These are phyloP conservation scores for Botrylloides violaceus DNA, from an alignment of 23 tunicate species.

Conservation along the genomic window DNA sequence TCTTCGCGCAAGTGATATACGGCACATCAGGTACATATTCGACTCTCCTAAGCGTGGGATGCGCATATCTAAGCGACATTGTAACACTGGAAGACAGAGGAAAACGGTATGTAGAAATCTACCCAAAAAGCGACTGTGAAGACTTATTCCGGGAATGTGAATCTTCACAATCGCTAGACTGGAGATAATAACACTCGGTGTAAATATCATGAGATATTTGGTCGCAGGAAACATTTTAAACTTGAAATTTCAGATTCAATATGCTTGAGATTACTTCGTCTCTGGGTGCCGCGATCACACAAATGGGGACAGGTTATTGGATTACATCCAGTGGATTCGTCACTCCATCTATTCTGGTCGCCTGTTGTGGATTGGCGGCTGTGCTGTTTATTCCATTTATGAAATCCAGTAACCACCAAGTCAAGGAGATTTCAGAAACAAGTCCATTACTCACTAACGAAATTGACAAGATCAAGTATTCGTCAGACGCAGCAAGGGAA, in stretches of 20 bases:
- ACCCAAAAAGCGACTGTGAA: no score
- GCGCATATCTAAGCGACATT: conserved; percentile 53
- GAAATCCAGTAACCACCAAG: not conserved
- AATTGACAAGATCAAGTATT: not conserved
- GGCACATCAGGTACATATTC: conserved; percentile 49
- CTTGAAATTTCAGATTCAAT: conserved; percentile 35
- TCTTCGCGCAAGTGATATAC: conserved; percentile 23
- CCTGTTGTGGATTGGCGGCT: not conserved
- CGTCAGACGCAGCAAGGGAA: not conserved
- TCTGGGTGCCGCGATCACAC: conserved; percentile 51
- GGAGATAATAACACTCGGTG: no score
- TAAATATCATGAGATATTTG: no score
- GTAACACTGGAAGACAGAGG: conserved; percentile 35
- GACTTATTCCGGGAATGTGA: no score
- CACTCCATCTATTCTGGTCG: not conserved
- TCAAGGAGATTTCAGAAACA: not conserved
- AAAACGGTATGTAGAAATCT: no score
- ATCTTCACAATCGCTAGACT: no score
- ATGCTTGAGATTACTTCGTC: conserved; percentile 50
- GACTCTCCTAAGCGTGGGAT: conserved; percentile 46
- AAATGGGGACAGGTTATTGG: conserved; percentile 54
- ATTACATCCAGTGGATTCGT: conserved; percentile 41
- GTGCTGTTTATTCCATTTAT: not conserved
- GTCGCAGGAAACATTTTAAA: no score
- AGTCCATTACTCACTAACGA: not conserved